These are phyloP conservation scores for Stegana nigrithorax DNA, from an alignment of 2,888 invertebrate genomes.

Conservation along the genomic window DNA sequence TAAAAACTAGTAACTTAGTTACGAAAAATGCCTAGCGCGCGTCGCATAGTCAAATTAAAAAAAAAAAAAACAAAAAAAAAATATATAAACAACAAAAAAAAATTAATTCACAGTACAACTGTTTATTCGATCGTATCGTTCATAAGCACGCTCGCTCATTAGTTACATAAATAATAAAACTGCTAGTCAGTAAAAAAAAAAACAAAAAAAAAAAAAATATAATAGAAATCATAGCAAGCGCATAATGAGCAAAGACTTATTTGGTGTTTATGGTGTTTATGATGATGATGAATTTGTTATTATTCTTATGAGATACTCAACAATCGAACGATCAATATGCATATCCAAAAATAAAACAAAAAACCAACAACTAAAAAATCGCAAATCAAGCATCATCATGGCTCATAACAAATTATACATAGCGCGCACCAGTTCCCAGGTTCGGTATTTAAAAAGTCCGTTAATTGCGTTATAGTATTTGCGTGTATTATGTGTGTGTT, in stretches of 20 bases:
- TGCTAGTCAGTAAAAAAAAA: neutral
- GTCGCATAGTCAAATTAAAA: conserved; percentile 33
- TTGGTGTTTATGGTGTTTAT: conserved; percentile 1
- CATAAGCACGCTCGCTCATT: too few relatives aligned
- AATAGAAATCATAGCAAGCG: neutral
- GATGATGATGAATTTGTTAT: conserved; percentile 13
- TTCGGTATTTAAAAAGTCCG: conserved; percentile 4
- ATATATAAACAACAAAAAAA: conserved; percentile 34
- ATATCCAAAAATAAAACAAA: conserved; percentile 35
- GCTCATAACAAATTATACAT: conserved; percentile 21
- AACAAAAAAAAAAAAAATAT: neutral
- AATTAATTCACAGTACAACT: conserved; percentile 45
- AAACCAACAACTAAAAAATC: neutral
- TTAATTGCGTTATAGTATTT: neutral
- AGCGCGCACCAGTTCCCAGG: conserved; percentile 10
- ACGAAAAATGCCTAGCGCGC: conserved; percentile 30
- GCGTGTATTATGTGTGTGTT: conserved; percentile 38
- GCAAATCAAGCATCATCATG: conserved; percentile 14
- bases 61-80: conserved; percentile 31
- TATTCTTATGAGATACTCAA: conserved; percentile 18
- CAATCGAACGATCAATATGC: conserved; percentile 44
- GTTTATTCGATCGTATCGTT: conserved; percentile 45
- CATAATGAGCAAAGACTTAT: neutral
- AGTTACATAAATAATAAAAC: conserved; percentile 13
- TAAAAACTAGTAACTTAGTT: conserved; percentile 54